Evolutionary conservation across 2,113 vertebrate species (phyloP).

Genomic region (Hippocampus barbouri): DNA sequence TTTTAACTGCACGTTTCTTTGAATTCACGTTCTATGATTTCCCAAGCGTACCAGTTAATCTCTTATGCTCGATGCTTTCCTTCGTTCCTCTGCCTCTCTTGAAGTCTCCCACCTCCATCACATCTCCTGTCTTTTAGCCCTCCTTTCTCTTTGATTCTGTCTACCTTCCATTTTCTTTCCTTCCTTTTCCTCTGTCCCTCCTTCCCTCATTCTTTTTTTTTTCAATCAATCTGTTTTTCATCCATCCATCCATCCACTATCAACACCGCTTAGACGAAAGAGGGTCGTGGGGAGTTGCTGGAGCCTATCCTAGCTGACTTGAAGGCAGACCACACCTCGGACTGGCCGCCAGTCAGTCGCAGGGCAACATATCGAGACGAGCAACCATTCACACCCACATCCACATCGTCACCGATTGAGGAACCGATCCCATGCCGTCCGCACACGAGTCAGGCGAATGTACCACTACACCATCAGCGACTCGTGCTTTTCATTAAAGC

Average conservation of each 20-base stretch:
- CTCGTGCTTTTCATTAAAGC: constrained; percentile 18
- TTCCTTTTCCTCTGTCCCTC: constrained; percentile 2
- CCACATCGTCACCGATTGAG: too few relatives aligned
- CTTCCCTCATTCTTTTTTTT: constrained; percentile 1
- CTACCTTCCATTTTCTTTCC: constrained; percentile 16
- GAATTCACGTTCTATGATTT: not conserved
- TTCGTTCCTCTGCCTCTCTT: not conserved
- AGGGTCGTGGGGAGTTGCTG: too few relatives aligned
- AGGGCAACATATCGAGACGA: too few relatives aligned
- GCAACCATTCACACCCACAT: too few relatives aligned
- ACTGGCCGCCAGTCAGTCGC: too few relatives aligned
- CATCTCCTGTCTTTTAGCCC: not conserved
- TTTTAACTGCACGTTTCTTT: not conserved
- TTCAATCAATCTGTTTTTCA: not conserved
- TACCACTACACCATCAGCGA: too few relatives aligned
- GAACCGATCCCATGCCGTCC: too few relatives aligned
- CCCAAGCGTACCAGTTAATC: not conserved
- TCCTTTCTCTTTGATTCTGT: constrained; percentile 7
- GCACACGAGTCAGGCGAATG: too few relatives aligned
- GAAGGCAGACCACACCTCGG: too few relatives aligned
- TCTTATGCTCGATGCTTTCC: not conserved
- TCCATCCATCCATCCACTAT: too few relatives aligned
- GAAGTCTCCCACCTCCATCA: not conserved
- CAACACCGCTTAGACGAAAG: too few relatives aligned
- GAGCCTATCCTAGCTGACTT: too few relatives aligned